These are phyloP conservation scores for Morpho achilles DNA, from an alignment of 2,888 invertebrate genomes.

Conservation along the genomic window DNA sequence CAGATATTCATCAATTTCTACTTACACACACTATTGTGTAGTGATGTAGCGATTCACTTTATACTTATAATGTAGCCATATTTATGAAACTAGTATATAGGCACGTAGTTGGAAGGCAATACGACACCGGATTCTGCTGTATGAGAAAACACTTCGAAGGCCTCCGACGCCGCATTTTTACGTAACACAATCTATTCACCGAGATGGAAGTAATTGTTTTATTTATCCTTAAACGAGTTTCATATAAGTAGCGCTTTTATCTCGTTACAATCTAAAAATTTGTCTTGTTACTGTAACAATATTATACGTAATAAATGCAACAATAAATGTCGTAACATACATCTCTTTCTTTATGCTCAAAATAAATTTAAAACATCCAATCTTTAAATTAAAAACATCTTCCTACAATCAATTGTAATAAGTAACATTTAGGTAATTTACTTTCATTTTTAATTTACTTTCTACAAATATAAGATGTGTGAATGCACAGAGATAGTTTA, in stretches of 20 bases:
- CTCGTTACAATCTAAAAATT: too few species aligned
- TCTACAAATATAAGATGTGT: neutral
- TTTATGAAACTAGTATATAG: conserved; percentile 22
- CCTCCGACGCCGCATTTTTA: conserved; percentile 44
- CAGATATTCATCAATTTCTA: too few species aligned
- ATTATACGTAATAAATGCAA: too few species aligned
- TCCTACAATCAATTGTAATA: too few species aligned
- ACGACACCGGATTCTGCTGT: conserved; percentile 54
- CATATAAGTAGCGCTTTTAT: neutral
- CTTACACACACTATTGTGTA: too few species aligned
- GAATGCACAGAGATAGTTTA: too few species aligned
- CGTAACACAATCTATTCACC: conserved; percentile 52
- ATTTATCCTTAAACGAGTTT: conserved; percentile 37
- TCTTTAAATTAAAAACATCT: too few species aligned
- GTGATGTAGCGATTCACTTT: neutral
- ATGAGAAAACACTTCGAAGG: conserved; percentile 42
- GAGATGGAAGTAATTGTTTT: conserved; percentile 54
- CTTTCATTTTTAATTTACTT: neutral
- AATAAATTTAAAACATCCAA: too few species aligned
- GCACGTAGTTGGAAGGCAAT: conserved; percentile 36
- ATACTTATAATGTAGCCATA: conserved; percentile 5
- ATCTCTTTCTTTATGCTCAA: too few species aligned
- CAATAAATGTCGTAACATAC: too few species aligned
- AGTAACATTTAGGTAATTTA: too few species aligned
- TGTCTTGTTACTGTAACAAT: too few species aligned